phyloP scores from a whole-genome alignment of 1,140 invertebrate genomes.

The Drosophila sp. region DNA sequence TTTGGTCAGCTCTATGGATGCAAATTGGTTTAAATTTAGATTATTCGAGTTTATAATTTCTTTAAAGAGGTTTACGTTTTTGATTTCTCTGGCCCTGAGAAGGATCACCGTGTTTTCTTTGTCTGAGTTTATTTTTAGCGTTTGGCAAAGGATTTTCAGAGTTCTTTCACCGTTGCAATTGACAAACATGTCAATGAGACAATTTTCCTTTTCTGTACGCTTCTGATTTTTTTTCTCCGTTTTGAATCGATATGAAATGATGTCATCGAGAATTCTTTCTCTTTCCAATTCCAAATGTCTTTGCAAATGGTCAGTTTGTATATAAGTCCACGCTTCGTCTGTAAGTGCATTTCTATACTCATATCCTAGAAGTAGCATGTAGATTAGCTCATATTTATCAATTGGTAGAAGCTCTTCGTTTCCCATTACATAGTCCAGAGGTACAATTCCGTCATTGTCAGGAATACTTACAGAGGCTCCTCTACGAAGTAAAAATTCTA shows the following conservation, averaged over 20 bases:
- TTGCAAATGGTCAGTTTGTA: neutral
- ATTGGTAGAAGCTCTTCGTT: neutral
- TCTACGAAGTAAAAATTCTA: neutral
- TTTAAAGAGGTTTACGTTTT: neutral
- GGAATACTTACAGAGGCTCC: neutral
- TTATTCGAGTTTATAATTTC: neutral
- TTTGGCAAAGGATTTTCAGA: neutral
- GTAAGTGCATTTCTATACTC: neutral
- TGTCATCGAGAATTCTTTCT: too few relatives aligned
- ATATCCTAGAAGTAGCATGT: neutral
- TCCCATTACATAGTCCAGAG: neutral
- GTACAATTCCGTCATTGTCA: neutral
- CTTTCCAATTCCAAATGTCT: too few relatives aligned
- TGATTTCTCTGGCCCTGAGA: neutral
- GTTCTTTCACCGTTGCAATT: neutral
- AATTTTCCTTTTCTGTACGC: neutral
- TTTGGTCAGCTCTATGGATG: neutral
- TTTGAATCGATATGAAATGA: too few relatives aligned
- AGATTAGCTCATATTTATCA: conserved; percentile 3
- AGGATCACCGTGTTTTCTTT: neutral
- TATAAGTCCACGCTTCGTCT: neutral
- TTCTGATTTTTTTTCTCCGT: too few relatives aligned
- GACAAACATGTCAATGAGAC: neutral
- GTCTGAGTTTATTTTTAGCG: neutral
- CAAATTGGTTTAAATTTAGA: neutral